Conservation (phyloP, 1,140 invertebrate genomes). For the Drosophila leontia region DNA sequence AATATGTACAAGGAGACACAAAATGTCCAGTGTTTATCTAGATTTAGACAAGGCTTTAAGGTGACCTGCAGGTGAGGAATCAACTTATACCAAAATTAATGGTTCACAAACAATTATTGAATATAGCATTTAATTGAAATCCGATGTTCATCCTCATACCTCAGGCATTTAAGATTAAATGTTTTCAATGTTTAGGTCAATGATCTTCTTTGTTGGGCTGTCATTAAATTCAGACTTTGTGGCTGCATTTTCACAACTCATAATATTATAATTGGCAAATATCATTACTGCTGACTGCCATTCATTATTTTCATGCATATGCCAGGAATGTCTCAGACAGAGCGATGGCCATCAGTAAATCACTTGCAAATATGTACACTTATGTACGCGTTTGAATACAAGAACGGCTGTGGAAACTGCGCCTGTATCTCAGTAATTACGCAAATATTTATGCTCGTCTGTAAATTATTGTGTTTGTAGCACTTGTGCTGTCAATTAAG, state of each 20-base stretch:
- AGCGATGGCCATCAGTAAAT: slow-evolving; percentile 21
- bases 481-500: slow-evolving; percentile 58
- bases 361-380: slow-evolving; percentile 20
- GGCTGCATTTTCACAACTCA: slow-evolving; percentile 18
- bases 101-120: no score
- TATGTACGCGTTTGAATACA: neutral
- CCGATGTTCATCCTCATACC: neutral
- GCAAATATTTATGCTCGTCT: slow-evolving; percentile 40
- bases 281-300: slow-evolving; percentile 7
- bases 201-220: neutral
- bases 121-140: neutral
- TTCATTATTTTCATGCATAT: slow-evolving; percentile 29
- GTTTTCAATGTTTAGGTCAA: neutral
- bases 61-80: neutral
- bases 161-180: neutral
- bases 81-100: neutral
- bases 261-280: slow-evolving; percentile 37
- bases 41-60: neutral
- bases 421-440: slow-evolving; percentile 25
- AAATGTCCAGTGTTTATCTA: slow-evolving; percentile 9
- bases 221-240: neutral
- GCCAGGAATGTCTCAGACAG: slow-evolving; percentile 30
- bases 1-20: slow-evolving; percentile 2
- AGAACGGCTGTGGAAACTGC: slow-evolving; percentile 17
- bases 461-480: slow-evolving; percentile 35